phyloP scores from a whole-genome alignment of 2,113 vertebrate species.

The Emydocephalus ijimae region DNA sequence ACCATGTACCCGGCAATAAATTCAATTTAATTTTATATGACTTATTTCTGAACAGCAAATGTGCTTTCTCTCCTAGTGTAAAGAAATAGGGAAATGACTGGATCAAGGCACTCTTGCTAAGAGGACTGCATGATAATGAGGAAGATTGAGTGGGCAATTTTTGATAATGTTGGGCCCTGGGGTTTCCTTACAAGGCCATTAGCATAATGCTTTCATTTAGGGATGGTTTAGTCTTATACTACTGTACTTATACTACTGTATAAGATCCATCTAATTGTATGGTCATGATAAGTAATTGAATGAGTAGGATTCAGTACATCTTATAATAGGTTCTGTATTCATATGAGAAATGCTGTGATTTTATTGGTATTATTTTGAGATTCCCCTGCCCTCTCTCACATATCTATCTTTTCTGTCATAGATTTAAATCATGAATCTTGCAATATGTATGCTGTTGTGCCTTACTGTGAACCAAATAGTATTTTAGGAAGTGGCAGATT shows the following conservation, averaged over 20 bases:
- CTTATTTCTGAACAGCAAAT: not conserved
- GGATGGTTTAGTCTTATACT: not conserved
- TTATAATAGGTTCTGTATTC: not conserved
- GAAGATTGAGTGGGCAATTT: not conserved
- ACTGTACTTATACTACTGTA: not conserved
- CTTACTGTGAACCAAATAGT: not conserved
- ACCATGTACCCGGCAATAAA: not conserved
- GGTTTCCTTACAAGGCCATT: not conserved
- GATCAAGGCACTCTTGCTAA: not conserved
- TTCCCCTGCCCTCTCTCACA: not conserved
- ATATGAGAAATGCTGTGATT: not conserved
- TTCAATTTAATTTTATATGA: not conserved
- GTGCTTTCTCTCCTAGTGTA: not conserved
- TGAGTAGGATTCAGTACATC: not conserved
- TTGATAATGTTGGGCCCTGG: not conserved
- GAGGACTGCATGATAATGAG: not conserved
- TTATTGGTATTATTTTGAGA: not conserved
- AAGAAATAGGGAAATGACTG: not conserved
- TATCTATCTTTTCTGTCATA: not conserved
- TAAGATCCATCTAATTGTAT: not conserved
- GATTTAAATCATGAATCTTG: not conserved
- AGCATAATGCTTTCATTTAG: not conserved
- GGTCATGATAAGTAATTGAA: not conserved
- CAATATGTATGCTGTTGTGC: not conserved
- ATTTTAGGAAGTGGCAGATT: not conserved